A percentile compares a stretch with the other conserved stretches of the same genome.
These are phyloP conservation scores for Azorinus chamasolen DNA, from an alignment of 2,888 invertebrate genomes.

Conservation along the genomic window DNA sequence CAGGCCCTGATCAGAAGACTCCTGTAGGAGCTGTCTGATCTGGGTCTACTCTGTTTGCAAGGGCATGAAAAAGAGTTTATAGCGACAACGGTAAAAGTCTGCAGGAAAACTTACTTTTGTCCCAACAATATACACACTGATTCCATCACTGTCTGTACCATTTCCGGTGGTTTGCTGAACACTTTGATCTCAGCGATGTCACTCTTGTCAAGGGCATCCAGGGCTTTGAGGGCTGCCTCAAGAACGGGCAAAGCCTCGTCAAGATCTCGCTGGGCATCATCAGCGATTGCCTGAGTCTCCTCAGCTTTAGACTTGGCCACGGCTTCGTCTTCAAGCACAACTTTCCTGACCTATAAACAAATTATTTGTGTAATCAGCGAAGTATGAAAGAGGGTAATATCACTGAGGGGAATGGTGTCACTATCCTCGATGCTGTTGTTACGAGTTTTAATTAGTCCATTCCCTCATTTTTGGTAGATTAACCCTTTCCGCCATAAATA, in stretches of 20 bases:
- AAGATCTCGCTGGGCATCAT: conserved; percentile 94
- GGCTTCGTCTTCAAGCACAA: conserved; percentile 94
- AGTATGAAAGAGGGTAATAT: too few relatives aligned
- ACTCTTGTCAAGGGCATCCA: conserved; percentile 94
- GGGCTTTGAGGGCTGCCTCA: conserved; percentile 92
- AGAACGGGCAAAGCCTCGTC: conserved; percentile 95
- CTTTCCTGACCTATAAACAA: conserved; percentile 89
- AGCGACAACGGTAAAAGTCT: too few relatives aligned
- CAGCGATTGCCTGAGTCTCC: conserved; percentile 93
- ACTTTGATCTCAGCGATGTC: conserved; percentile 96
- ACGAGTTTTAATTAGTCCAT: too few relatives aligned
- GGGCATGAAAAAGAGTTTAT: too few relatives aligned
- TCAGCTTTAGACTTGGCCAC: conserved; percentile 94
- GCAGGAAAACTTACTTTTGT: conserved; percentile 90
- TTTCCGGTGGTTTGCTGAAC: conserved; percentile 94
- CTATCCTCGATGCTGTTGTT: too few relatives aligned
- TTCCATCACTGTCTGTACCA: conserved; percentile 96
- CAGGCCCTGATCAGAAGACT: too few relatives aligned
- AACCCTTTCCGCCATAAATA: too few relatives aligned
- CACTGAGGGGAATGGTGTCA: too few relatives aligned
- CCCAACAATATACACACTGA: conserved; percentile 94
- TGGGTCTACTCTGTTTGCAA: too few relatives aligned
- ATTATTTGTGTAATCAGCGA: too few relatives aligned
- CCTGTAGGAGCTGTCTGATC: too few relatives aligned
- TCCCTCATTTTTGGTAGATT: too few relatives aligned